phyloP scores from a whole-genome alignment of 2,888 invertebrate genomes.

The Dryococelus australis region DNA sequence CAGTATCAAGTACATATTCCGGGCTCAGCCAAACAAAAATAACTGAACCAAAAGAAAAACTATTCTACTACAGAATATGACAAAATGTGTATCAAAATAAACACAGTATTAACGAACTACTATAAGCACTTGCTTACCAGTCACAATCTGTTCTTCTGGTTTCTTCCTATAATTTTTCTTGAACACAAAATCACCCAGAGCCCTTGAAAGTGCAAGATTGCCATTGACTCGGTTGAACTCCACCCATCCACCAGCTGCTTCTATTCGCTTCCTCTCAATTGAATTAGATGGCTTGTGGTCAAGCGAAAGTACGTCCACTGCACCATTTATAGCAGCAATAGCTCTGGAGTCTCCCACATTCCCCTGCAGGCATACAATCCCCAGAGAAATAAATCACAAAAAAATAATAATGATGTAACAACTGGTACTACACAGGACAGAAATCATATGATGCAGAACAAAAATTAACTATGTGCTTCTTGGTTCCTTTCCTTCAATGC shows the following conservation, averaged over 20 bases:
- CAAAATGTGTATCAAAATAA: too few species aligned
- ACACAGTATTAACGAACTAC: neutral
- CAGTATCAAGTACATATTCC: too few species aligned
- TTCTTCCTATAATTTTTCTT: slow-evolving; percentile 87
- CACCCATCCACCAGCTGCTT: slow-evolving; percentile 96
- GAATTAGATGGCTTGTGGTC: slow-evolving; percentile 97
- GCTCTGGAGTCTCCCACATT: slow-evolving; percentile 98
- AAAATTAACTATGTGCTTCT: too few species aligned
- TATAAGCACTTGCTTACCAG: slow-evolving; percentile 70
- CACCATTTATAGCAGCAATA: slow-evolving; percentile 86
- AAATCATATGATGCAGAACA: too few species aligned
- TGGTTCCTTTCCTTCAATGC: too few species aligned
- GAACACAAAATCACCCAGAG: slow-evolving; percentile 96
- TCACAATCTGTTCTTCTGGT: slow-evolving; percentile 96
- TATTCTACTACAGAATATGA: too few species aligned
- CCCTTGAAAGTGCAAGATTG: slow-evolving; percentile 93
- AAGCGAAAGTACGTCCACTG: slow-evolving; percentile 76
- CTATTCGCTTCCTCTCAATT: slow-evolving; percentile 84
- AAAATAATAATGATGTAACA: too few species aligned
- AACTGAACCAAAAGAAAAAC: too few species aligned
- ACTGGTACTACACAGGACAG: too few species aligned
- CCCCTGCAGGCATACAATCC: slow-evolving; percentile 62
- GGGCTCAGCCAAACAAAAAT: too few species aligned
- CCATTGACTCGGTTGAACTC: slow-evolving; percentile 98
- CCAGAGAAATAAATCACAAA: neutral